Evolutionary conservation across 2,797 vertebrate genomes (phyloP).

Genomic region (Caiman crocodilus): DNA sequence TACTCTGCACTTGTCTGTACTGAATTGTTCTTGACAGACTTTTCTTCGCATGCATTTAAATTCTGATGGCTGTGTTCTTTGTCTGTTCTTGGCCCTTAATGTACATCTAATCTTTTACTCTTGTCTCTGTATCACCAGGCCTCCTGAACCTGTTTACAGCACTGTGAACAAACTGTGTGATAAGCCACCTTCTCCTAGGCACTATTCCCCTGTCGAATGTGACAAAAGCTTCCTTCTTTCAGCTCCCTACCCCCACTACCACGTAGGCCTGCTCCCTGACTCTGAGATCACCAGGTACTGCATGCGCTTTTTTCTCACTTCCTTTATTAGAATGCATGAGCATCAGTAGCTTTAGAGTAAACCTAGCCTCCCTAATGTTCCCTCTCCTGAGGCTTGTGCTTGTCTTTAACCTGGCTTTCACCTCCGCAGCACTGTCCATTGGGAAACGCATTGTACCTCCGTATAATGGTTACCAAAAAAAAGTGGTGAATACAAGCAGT

Average conservation of each 20-base stretch:
- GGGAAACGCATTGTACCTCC: not conserved
- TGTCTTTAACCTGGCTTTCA: conserved; percentile 69
- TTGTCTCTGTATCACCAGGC: conserved; percentile 90
- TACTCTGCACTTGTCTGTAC: conserved; percentile 17
- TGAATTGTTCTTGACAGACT: conserved; percentile 20
- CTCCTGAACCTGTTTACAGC: conserved; percentile 99
- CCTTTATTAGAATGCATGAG: conserved; percentile 70
- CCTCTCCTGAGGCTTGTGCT: conserved; percentile 59
- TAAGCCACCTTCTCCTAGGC: conserved; percentile 94
- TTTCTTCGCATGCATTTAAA: conserved; percentile 69
- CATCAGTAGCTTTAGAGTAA: conserved; percentile 48
- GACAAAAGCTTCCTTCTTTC: conserved; percentile 97
- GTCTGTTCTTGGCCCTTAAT: conserved; percentile 47
- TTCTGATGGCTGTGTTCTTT: conserved; percentile 53
- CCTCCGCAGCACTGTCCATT: conserved; percentile 7
- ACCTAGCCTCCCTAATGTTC: conserved; percentile 23
- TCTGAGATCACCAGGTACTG: conserved; percentile 96
- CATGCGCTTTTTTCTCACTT: conserved; percentile 82
- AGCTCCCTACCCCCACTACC: conserved; percentile 93
- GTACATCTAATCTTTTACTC: conserved; percentile 82
- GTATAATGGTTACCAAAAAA: conserved; percentile 58
- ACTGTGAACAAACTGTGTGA: conserved; percentile 99
- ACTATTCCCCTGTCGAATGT: conserved; percentile 96
- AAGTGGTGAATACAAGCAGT: conserved; percentile 39
- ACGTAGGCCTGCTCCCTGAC: conserved; percentile 95